These are phyloP conservation scores for Mayetiola destructor DNA, from an alignment of 2,888 invertebrate genomes.

Conservation along the genomic window DNA sequence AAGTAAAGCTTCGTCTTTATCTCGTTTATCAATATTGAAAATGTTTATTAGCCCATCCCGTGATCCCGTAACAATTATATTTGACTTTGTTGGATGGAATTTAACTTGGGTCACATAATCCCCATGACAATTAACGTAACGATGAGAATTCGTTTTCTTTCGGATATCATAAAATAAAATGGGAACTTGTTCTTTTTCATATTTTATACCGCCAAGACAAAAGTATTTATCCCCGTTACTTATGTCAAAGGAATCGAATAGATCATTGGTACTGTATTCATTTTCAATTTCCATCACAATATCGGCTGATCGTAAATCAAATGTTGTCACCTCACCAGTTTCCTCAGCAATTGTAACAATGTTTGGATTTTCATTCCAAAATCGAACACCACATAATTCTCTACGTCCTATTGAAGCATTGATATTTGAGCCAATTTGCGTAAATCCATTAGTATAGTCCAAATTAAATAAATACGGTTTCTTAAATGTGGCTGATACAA, in stretches of 20 bases:
- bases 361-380: not conserved
- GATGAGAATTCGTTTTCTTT: conserved; percentile 47
- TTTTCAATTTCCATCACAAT: not conserved
- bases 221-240: conserved; percentile 53
- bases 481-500: conserved; percentile 39
- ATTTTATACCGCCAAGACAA: conserved; percentile 59
- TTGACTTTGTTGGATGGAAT: conserved; percentile 54
- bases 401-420: conserved; percentile 9
- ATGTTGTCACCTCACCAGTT: conserved; percentile 31
- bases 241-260: conserved; percentile 54
- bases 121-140: conserved; percentile 70
- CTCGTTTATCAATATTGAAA: conserved; percentile 55
- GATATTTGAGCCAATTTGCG: not conserved
- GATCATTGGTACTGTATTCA: not conserved
- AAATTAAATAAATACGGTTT: conserved; percentile 37
- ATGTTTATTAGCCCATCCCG: conserved; percentile 75
- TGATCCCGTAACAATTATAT: conserved; percentile 58
- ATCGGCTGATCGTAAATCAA: conserved; percentile 23
- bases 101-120: conserved; percentile 64
- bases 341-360: conserved; percentile 25
- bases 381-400: conserved; percentile 6
- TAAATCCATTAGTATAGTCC: conserved; percentile 16
- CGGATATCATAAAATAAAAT: conserved; percentile 71
- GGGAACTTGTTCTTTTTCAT: conserved; percentile 43
- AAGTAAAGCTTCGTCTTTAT: conserved; percentile 66